A percentile compares a stretch with the other conserved stretches of the same genome.
Conservation (phyloP, 2,113 vertebrate genomes). For the Oreotrochilus melanogaster region DNA sequence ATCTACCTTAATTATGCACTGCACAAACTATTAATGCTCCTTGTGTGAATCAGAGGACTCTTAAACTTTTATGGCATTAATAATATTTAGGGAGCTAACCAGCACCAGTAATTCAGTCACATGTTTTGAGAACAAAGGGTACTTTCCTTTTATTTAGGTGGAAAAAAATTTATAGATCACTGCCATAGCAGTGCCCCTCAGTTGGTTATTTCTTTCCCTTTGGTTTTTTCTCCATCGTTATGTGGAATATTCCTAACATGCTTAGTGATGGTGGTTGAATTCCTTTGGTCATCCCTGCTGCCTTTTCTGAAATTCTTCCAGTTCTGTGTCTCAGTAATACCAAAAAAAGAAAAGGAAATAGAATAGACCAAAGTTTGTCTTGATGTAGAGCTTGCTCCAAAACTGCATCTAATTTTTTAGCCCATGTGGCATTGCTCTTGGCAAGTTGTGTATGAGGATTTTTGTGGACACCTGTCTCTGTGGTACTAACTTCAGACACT, state of each 20-base stretch:
- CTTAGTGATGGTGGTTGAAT: no score
- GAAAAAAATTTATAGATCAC: background rate
- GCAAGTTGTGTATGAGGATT: background rate
- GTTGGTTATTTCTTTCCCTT: no score
- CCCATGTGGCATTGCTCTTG: background rate
- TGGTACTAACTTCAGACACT: background rate
- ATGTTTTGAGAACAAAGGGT: background rate
- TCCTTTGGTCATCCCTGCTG: background rate
- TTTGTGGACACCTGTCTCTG: background rate
- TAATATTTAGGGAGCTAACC: background rate
- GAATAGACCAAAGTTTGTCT: background rate
- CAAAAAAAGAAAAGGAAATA: background rate
- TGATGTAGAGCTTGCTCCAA: background rate
- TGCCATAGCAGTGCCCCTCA: no score
- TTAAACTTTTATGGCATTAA: background rate
- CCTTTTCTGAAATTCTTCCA: background rate
- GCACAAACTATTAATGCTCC: background rate
- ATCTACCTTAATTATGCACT: background rate
- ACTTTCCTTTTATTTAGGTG: background rate
- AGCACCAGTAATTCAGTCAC: background rate
- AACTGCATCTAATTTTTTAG: background rate
- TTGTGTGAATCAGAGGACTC: background rate
- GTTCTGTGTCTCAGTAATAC: background rate
- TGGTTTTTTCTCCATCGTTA: no score
- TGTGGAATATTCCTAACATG: no score